Base-by-base conservation (phyloP, 1,140 invertebrate genomes). In the Scylla paramamosain region DNA sequence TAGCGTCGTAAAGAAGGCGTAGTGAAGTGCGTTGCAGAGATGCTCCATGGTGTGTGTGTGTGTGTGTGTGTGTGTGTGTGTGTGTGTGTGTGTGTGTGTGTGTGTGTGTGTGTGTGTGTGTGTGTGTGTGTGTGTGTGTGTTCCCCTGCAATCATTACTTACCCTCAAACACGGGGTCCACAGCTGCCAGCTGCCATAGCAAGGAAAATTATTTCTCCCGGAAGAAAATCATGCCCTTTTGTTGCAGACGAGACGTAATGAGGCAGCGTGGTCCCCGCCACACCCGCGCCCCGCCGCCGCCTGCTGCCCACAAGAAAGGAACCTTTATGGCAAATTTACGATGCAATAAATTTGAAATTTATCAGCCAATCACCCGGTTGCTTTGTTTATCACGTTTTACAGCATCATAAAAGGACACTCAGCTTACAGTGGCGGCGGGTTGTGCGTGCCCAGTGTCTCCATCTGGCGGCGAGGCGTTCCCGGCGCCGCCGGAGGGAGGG, bases 361-460 rank as follows among this genome's bases (percentile, higher is more conserved):
- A 77, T 77, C 67, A 77, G 67, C 67, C 67, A 77, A 77, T 77
- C 67, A 77, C 67, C n/a, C 20, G 67, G 67, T n/a, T 77, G 67
- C 67, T 77, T 77, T 77, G 67, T 77, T 77, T 77, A 77, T 77
- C 67, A n/a, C 67, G n/a, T 77, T 77, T 77, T 77, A 77, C 67
- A 77, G 67, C 67, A n/a, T 77, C 67, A 77, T 77, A 77, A 77
- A 77, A n/a, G 67, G n/a, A n/a, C 67, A 77, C 6, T 77, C 20
- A 77, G 67, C 52, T 59, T 39, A 20, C 52, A 16, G 67, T n/a
- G 67, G 20, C 25, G n/a, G 67, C 20, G 67, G 67, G 67, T 77
- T 7, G n/a, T 77, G 67, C 67, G 67, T 77, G 67, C 25, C 67
- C n/a, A 7, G 67, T 77, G 67, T 77, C 67, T 77, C 67, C 67